Percentiles rank a stretch among this genome's conserved stretches.
Conservation (phyloP, 2,797 vertebrate genomes). For the Benthosema pterotum region DNA sequence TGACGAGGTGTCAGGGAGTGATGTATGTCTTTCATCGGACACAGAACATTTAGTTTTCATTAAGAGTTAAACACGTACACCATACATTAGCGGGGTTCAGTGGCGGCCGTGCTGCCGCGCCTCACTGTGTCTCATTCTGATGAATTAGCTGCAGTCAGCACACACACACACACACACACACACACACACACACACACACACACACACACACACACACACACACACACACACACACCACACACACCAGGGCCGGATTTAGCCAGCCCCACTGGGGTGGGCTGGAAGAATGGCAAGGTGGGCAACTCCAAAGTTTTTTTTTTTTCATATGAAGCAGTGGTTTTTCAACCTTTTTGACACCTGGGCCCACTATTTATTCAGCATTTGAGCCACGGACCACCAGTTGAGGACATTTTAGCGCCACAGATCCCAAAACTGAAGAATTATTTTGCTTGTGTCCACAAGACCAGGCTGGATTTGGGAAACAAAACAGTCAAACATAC, state of each 20-base stretch:
- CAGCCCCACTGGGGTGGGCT: too few species aligned
- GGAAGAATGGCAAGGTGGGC: too few species aligned
- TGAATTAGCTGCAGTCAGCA: conserved; percentile 78
- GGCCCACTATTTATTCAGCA: too few species aligned
- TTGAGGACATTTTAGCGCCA: too few species aligned
- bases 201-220: conserved; percentile 6
- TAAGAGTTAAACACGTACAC: conserved; percentile 97
- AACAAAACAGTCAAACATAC: too few species aligned
- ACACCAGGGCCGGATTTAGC: conserved; percentile 32
- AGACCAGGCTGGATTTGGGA: too few species aligned
- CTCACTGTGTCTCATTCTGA: conserved; percentile 75
- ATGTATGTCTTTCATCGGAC: conserved; percentile 95
- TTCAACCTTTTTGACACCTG: too few species aligned
- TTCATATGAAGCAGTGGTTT: too few species aligned
- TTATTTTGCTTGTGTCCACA: too few species aligned
- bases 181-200: conserved; percentile 2
- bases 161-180: neutral
- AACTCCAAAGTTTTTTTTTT: too few species aligned
- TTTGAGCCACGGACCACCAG: too few species aligned
- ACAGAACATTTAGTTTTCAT: conserved; percentile 99
- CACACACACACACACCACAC: neutral
- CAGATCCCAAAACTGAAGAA: too few species aligned
- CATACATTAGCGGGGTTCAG: conserved; percentile 92
- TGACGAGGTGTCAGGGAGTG: conserved; percentile 77
- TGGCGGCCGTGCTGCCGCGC: conserved; percentile 61